Evolutionary conservation across 2,113 vertebrate species (phyloP), one percentile per base, ranked within the genome.

Genomic region (Rhea pennata): DNA sequence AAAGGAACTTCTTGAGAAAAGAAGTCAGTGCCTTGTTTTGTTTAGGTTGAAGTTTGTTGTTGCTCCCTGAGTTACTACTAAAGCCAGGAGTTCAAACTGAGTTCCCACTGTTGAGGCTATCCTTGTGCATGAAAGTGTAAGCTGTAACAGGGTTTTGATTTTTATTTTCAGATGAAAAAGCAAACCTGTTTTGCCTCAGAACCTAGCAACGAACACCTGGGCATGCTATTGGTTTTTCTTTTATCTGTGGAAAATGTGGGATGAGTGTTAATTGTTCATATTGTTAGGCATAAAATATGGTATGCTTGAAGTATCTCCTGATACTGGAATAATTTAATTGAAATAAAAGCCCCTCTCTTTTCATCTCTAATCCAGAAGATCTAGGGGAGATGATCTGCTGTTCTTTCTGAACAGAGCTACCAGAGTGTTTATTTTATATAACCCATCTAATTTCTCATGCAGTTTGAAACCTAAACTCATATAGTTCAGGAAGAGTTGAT

Each of bases 321-420:
- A 51, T 69, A 36, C 0, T 64, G 21, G 22, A 77, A 46, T 40
- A 46, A 59, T 36, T 76, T 29, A 76, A 46, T 8, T 74, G 20
- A 39, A 66, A 77, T 53, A 42, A 50, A 84, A 82, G 74, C 36
- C 40, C 78, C 88, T 87, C 69, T 90, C 83, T 92, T 48, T 48
- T 48, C 92, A 87, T 87, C 94, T 96, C 97, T 89, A 59, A 61
- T 95, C 73, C 96, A 97, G 93, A 96, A 97, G 92, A 80, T 87
- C 36, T 69, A 51, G 70, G 96, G 94, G 86, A 42, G 72, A 15
- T 74, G 77, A 79, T 62, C 56, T 9, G n/a, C 88, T 83, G 46
- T 31, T 95, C 90, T 94, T 96, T 86, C 93, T 97, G 91, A 96
- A 92, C 19, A 40, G 66, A 67, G 67, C 36, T 27, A 62, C 27